Conservation (phyloP, 2,888 invertebrate genomes). For the Conus canariensis region DNA sequence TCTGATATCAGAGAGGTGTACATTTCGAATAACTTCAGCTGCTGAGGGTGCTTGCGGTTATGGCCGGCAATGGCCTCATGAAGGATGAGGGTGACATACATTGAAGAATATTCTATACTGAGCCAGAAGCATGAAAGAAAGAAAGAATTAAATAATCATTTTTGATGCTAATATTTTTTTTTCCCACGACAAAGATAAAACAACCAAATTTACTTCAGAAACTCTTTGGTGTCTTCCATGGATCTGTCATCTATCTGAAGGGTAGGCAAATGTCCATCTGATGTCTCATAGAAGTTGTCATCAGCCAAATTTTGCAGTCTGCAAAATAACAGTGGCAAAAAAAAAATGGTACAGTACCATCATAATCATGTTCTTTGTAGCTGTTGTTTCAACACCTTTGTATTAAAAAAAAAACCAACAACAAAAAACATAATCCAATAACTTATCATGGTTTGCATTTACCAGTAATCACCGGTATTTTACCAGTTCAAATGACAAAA, state of each 20-base stretch:
- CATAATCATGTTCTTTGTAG: background rate
- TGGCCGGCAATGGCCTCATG: no score
- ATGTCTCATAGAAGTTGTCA: background rate
- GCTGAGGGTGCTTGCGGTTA: no score
- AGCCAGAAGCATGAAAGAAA: background rate
- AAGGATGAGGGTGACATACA: no score
- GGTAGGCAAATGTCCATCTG: background rate
- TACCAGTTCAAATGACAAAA: no score
- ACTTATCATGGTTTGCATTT: background rate
- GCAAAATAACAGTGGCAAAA: background rate
- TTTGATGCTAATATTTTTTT: no score
- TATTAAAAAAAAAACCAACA: no score
- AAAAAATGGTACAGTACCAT: background rate
- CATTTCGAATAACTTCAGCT: no score
- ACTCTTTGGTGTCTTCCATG: background rate
- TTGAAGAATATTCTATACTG: no score
- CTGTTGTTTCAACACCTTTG: background rate
- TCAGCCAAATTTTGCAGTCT: background rate
- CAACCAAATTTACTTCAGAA: background rate
- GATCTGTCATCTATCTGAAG: background rate
- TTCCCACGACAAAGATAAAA: no score
- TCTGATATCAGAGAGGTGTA: no score
- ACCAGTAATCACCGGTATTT: no score
- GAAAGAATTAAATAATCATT: no score
- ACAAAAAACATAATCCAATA: background rate